Percentiles rank a stretch among this genome's conserved stretches.
Conservation (phyloP, 2,113 vertebrate genomes). For the Xiphorhynchus elegans region DNA sequence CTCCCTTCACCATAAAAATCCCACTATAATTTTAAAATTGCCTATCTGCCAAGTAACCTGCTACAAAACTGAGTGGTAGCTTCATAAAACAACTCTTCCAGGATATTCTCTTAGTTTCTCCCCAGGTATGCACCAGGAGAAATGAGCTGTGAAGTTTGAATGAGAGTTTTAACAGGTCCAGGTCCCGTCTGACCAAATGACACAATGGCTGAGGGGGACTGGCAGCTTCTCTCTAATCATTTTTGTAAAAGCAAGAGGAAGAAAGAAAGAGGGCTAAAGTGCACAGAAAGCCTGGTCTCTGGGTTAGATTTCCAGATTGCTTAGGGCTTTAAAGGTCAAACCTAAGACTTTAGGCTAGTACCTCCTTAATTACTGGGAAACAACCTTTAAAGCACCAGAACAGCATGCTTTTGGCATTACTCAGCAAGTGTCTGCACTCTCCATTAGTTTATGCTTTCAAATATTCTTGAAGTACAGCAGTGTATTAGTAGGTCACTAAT, state of each 20-base stretch:
- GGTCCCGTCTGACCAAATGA: background rate
- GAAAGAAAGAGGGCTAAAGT: background rate
- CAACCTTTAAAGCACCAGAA: background rate
- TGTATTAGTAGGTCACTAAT: background rate
- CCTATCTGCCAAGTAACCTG: background rate
- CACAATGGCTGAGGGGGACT: background rate
- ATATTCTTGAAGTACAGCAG: background rate
- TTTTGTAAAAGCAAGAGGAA: background rate
- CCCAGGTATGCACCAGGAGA: background rate
- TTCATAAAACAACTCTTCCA: background rate
- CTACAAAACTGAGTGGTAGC: background rate
- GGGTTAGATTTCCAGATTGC: background rate
- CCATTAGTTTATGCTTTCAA: background rate
- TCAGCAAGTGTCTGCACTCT: background rate
- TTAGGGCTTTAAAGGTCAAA: conserved; percentile 2
- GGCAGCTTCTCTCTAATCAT: conserved; percentile 8
- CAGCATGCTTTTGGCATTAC: background rate
- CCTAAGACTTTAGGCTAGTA: background rate
- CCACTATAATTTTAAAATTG: background rate
- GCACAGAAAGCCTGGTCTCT: background rate
- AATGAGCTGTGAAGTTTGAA: conserved; percentile 6
- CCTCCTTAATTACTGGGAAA: background rate
- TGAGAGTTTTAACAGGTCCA: background rate
- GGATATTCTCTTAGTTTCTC: background rate
- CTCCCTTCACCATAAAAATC: background rate